Conservation (phyloP, 2,888 invertebrate genomes). For the Drosophila eohydei region DNA sequence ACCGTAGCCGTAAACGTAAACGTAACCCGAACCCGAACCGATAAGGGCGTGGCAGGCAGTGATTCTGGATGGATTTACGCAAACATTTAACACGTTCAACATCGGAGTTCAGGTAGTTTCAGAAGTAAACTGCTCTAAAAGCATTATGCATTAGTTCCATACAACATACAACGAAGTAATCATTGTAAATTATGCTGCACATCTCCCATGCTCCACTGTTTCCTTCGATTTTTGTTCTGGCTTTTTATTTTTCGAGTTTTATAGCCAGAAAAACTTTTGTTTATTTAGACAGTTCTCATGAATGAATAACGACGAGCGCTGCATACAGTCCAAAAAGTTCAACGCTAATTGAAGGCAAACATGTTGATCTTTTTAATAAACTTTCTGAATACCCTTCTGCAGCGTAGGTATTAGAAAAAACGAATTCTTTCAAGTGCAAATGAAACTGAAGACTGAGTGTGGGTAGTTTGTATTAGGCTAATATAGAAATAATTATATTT, state of each 20-base stretch:
- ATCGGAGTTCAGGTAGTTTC: slow-evolving; percentile 55
- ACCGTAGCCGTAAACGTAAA: slow-evolving; percentile 29
- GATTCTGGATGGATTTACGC: slow-evolving; percentile 63
- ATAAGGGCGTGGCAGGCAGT: slow-evolving; percentile 58
- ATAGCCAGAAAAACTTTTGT: slow-evolving; percentile 58
- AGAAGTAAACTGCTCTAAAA: slow-evolving; percentile 42
- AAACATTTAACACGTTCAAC: slow-evolving; percentile 78
- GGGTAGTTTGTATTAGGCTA: no score
- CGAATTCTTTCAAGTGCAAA: background rate
- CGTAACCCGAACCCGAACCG: slow-evolving; percentile 22
- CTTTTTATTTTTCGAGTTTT: slow-evolving; percentile 55
- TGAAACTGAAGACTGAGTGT: background rate
- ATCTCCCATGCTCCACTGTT: background rate
- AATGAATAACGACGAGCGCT: slow-evolving; percentile 42
- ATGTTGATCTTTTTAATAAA: slow-evolving; percentile 46
- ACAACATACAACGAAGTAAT: slow-evolving; percentile 56
- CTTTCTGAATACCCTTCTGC: slow-evolving; percentile 20
- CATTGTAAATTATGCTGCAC: slow-evolving; percentile 17
- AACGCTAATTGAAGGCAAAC: slow-evolving; percentile 78
- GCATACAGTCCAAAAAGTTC: slow-evolving; percentile 53
- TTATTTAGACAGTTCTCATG: slow-evolving; percentile 72
- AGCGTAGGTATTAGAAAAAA: background rate
- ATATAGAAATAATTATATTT: no score
- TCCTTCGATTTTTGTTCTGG: background rate
- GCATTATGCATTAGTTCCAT: slow-evolving; percentile 67